These are phyloP conservation scores for Caenorhabditis sp. DNA, from an alignment of 2,888 invertebrate species.

Conservation along the genomic window DNA sequence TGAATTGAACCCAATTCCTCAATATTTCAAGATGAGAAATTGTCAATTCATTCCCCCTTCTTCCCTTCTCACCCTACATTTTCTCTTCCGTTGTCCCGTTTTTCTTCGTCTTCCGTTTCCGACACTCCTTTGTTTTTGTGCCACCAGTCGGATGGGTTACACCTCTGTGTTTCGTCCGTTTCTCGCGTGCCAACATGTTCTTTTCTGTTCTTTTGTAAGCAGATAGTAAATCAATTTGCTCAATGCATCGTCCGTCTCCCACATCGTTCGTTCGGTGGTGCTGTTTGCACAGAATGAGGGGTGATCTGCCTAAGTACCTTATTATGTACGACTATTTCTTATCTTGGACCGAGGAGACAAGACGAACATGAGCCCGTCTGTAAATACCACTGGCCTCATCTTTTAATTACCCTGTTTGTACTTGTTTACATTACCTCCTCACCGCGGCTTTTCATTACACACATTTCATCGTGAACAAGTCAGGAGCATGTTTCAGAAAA, in stretches of 20 bases:
- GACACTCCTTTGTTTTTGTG: slow-evolving; percentile 50
- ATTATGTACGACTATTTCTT: slow-evolving; percentile 59
- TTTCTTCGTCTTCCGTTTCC: slow-evolving; percentile 31
- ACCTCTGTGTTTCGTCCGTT: slow-evolving; percentile 29
- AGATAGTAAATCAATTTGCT: slow-evolving; percentile 62
- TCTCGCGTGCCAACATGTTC: slow-evolving; percentile 50
- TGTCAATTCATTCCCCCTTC: slow-evolving; percentile 44
- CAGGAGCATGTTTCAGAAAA: slow-evolving; percentile 29
- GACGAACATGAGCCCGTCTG: slow-evolving; percentile 39
- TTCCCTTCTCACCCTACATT: slow-evolving; percentile 6
- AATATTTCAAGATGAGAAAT: slow-evolving; percentile 34
- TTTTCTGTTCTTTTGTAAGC: slow-evolving; percentile 35
- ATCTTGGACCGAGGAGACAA: slow-evolving; percentile 32
- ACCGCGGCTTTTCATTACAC: slow-evolving; percentile 21
- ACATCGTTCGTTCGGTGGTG: slow-evolving; percentile 41
- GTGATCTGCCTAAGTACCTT: slow-evolving; percentile 60
- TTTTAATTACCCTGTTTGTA: slow-evolving; percentile 34
- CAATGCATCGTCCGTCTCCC: slow-evolving; percentile 33
- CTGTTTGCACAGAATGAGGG: slow-evolving; percentile 57
- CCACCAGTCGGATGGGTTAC: slow-evolving; percentile 35
- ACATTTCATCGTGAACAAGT: slow-evolving; percentile 1
- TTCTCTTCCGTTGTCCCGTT: slow-evolving; percentile 13
- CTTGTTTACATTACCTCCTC: slow-evolving; percentile 23
- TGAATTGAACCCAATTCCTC: slow-evolving; percentile 23
- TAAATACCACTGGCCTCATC: slow-evolving; percentile 35